A percentile compares a stretch with the other conserved stretches of the same genome.
phyloP scores from a whole-genome alignment of 2,888 invertebrate genomes.

The Rhagonycha fulva region DNA sequence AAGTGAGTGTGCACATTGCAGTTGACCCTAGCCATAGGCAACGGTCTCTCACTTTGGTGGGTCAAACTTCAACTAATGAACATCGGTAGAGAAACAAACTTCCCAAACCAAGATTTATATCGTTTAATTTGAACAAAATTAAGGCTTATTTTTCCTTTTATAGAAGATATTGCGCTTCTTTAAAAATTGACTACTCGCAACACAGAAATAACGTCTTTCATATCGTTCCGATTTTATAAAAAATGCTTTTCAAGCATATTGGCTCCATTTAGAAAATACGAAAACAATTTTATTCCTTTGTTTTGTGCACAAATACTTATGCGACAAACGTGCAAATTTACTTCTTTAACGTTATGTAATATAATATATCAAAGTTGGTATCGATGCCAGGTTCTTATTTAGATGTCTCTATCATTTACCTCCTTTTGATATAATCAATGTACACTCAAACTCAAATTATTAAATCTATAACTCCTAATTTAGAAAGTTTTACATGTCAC shows the following conservation, averaged over 20 bases:
- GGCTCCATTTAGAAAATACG: neutral
- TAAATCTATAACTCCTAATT: neutral
- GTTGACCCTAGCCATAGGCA: slow-evolving; percentile 23
- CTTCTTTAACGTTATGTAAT: neutral
- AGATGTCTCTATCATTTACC: neutral
- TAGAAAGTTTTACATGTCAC: neutral
- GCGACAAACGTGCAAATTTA: neutral
- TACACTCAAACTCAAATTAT: neutral
- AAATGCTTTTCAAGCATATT: neutral
- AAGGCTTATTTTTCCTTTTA: slow-evolving; percentile 27
- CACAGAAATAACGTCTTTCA: neutral
- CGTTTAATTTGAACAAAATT: slow-evolving; percentile 30
- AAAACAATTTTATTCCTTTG: neutral
- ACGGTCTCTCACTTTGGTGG: slow-evolving; percentile 23
- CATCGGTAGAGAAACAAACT: slow-evolving; percentile 28
- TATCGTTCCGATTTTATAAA: neutral
- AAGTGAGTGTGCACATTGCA: slow-evolving; percentile 33
- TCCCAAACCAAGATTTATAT: slow-evolving; percentile 30
- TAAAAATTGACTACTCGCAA: slow-evolving; percentile 2
- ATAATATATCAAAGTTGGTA: neutral
- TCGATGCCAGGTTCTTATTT: neutral
- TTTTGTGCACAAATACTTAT: neutral
- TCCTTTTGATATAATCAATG: neutral
- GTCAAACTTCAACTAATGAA: slow-evolving; percentile 29
- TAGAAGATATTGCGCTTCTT: slow-evolving; percentile 10